Evolutionary conservation across 2,888 invertebrate genomes (phyloP), one percentile per base, ranked within the genome.

Genomic region (Parnassius orleans): DNA sequence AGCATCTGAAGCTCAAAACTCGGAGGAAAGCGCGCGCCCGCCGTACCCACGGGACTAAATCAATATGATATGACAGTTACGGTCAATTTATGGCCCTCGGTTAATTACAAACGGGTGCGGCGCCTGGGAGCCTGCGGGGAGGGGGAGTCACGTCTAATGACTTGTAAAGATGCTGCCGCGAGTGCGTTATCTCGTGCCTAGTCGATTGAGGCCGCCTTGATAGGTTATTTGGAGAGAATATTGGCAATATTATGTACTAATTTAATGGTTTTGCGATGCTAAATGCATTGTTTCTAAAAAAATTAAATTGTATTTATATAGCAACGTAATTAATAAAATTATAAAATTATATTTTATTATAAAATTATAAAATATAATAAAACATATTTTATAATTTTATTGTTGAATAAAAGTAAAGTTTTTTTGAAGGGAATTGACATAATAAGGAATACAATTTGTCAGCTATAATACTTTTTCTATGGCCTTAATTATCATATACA

Each of bases 41-140:
- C 15, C 60, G 65, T 60, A 57, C 70, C 76, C 82, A 73, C 82
- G 87, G 83, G 90, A 86, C 90, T 91, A 91, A 92, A 91, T 92
- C 92, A 90, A 91, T 92, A 91, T 91, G 89, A 91, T 91, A 91
- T 90, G 91, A 92, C 91, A 92, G 91, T 90, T 88, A 86, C 86
- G 89, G 89, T 90, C 91, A 90, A 91, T 91, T 91, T 91, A 92
- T 91, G 87, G 88, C 87, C 86, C 84, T 83, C 83, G 80, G 91
- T 92, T 91, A 90, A 92, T 92, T 92, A 91, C 90, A 87, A 86
- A 81, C 82, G 86, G 86, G 86, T 76, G 84, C 77, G 77, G 71
- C 69, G 67, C 68, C 68, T 65, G 65, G 65, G 57, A 63, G 58
- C 62, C 68, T 66, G 70, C 69, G 69, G 53, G 63, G 60, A 59